Percentiles rank a stretch among this genome's conserved stretches.
phyloP scores from a whole-genome alignment of 2,797 vertebrate species.

The Pelobates cultripes region DNA sequence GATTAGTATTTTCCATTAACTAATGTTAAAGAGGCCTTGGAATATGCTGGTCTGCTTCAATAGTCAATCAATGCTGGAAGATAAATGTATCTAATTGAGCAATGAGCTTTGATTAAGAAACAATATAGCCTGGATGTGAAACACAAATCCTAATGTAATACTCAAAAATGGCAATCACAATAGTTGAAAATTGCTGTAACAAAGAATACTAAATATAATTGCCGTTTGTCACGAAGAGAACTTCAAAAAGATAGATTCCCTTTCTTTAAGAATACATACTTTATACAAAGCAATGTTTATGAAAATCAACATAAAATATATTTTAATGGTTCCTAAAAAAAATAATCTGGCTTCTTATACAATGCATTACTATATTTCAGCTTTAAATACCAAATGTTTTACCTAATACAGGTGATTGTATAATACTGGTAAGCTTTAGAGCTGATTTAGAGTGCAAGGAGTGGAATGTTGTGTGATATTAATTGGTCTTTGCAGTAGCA shows the following conservation, averaged over 20 bases:
- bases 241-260: conserved; percentile 19
- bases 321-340: no score
- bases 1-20: conserved; percentile 37
- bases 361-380: no score
- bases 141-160: conserved; percentile 19
- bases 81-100: conserved; percentile 45
- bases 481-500: no score
- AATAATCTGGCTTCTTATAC: no score
- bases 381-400: no score
- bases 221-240: conserved; percentile 20
- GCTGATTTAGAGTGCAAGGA: no score
- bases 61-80: conserved; percentile 40
- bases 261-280: conserved; percentile 4
- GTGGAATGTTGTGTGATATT: no score
- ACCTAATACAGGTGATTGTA: no score
- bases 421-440: no score
- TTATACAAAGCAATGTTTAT: neutral
- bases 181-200: conserved; percentile 22
- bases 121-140: conserved; percentile 33
- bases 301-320: conserved; percentile 22
- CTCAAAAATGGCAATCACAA: conserved; percentile 35
- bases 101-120: conserved; percentile 41
- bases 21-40: conserved; percentile 46
- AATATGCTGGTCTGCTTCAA: conserved; percentile 31
- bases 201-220: conserved; percentile 33